These are phyloP conservation scores for Pseudomyrmex dendroicus DNA, from an alignment of 1,140 invertebrate genomes.

Conservation along the genomic window DNA sequence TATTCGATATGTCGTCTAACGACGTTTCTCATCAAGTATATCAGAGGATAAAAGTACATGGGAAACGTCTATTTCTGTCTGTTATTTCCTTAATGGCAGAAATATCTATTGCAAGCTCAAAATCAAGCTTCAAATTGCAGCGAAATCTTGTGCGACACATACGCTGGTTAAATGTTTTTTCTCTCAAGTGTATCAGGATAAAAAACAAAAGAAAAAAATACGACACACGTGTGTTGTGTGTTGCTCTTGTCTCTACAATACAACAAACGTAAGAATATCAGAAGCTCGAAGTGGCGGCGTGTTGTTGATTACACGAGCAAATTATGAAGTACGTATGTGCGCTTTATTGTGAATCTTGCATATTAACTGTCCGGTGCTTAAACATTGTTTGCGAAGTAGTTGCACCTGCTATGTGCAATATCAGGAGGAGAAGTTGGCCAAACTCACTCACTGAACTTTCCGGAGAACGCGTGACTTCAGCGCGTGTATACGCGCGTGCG, in stretches of 20 bases:
- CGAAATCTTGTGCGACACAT: no score
- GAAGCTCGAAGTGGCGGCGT: no score
- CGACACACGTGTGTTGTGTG: no score
- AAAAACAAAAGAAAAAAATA: no score
- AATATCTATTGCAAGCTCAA: no score
- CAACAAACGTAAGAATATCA: no score
- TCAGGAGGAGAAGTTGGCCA: constrained; percentile 60
- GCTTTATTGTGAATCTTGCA: constrained; percentile 48
- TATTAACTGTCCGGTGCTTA: constrained; percentile 56
- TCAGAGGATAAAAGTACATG: no score
- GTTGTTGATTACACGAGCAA: constrained; percentile 1
- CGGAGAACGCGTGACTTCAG: constrained; percentile 40
- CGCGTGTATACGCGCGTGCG: constrained; percentile 44
- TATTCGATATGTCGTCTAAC: background rate
- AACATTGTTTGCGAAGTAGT: constrained; percentile 68
- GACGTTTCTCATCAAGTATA: background rate
- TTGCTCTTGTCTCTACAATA: no score
- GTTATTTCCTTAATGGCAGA: no score
- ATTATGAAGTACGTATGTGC: constrained; percentile 27
- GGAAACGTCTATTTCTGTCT: no score
- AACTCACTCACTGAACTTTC: constrained; percentile 65
- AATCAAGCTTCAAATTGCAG: no score
- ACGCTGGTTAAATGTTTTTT: background rate
- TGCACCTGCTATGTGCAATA: constrained; percentile 68
- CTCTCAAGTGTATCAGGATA: background rate